A percentile compares a stretch with the other conserved stretches of the same genome.
Conservation (phyloP, 1,140 invertebrate species). For the Sycophaga agraensis region DNA sequence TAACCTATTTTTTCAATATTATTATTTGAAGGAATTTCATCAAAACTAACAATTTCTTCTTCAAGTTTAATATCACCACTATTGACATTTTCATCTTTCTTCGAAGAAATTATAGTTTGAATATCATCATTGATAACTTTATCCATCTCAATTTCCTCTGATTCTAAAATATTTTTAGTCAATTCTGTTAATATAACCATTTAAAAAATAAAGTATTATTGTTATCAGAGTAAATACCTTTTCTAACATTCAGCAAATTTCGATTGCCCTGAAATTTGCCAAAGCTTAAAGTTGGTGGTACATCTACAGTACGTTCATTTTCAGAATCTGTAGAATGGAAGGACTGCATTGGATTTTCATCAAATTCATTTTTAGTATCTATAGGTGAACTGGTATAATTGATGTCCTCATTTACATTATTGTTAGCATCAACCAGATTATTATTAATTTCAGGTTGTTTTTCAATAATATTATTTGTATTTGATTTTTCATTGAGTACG, state of each 20-base stretch:
- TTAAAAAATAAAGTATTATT: slow-evolving; percentile 18
- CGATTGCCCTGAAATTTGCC: slow-evolving; percentile 43
- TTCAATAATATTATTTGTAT: not conserved
- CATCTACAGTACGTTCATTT: slow-evolving; percentile 30
- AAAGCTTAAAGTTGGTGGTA: slow-evolving; percentile 34
- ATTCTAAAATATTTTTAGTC: slow-evolving; percentile 23
- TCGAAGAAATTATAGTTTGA: slow-evolving; percentile 16
- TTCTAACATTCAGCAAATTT: slow-evolving; percentile 47
- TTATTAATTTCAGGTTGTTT: slow-evolving; percentile 4
- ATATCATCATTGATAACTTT: slow-evolving; percentile 6
- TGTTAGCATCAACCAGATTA: slow-evolving; percentile 29
- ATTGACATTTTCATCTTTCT: slow-evolving; percentile 11
- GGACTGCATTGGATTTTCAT: slow-evolving; percentile 14
- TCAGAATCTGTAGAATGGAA: slow-evolving; percentile 32
- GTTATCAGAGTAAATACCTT: slow-evolving; percentile 32
- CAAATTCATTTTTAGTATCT: slow-evolving; percentile 13
- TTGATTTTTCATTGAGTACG: slow-evolving; percentile 3
- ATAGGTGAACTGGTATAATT: not conserved
- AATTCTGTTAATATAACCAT: slow-evolving; percentile 8
- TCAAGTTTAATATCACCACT: slow-evolving; percentile 25
- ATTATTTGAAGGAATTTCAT: slow-evolving; percentile 1
- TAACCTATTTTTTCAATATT: slow-evolving; percentile 32
- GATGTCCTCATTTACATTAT: slow-evolving; percentile 13
- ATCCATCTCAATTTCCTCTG: slow-evolving; percentile 25
- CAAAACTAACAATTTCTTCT: slow-evolving; percentile 9